These are phyloP conservation scores for Tupiocoris notatus DNA, from an alignment of 2,888 invertebrate genomes.

Conservation along the genomic window DNA sequence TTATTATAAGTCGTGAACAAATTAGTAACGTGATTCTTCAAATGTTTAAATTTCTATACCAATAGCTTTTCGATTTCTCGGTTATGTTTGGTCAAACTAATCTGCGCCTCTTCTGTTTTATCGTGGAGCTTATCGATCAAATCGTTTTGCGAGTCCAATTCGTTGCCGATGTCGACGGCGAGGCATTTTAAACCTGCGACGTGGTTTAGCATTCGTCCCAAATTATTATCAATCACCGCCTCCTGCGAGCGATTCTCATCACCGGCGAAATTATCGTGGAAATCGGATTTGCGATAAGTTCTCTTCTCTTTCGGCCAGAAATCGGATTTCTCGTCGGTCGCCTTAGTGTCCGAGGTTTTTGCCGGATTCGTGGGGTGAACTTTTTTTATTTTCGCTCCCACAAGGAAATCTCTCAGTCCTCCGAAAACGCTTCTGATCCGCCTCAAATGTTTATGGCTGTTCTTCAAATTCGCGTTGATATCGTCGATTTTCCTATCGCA, in stretches of 20 bases:
- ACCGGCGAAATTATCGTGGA: no score
- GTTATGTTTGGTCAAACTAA: slow-evolving; percentile 28
- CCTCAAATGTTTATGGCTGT: slow-evolving; percentile 26
- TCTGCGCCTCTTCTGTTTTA: slow-evolving; percentile 19
- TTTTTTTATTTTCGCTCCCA: slow-evolving; percentile 18
- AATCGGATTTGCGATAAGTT: not conserved
- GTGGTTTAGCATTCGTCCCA: slow-evolving; percentile 7
- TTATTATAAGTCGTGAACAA: no score
- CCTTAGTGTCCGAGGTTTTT: not conserved
- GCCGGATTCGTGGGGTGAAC: slow-evolving; percentile 2
- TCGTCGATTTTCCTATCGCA: slow-evolving; percentile 13
- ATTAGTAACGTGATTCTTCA: no score
- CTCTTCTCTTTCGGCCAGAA: not conserved
- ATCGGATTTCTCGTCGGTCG: not conserved
- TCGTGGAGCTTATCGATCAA: slow-evolving; percentile 8
- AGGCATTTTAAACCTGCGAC: slow-evolving; percentile 13
- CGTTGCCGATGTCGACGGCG: slow-evolving; percentile 17
- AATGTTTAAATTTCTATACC: no score
- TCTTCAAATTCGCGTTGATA: slow-evolving; percentile 26
- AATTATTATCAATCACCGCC: slow-evolving; percentile 6
- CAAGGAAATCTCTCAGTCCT: slow-evolving; percentile 18
- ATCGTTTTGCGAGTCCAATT: slow-evolving; percentile 17
- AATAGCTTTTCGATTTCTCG: slow-evolving; percentile 15
- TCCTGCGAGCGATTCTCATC: not conserved
- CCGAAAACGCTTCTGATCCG: slow-evolving; percentile 30